Evolutionary conservation across 2,888 invertebrate species (phyloP), one percentile per base, ranked within the genome.

Genomic region (Clepsis dumicolana): DNA sequence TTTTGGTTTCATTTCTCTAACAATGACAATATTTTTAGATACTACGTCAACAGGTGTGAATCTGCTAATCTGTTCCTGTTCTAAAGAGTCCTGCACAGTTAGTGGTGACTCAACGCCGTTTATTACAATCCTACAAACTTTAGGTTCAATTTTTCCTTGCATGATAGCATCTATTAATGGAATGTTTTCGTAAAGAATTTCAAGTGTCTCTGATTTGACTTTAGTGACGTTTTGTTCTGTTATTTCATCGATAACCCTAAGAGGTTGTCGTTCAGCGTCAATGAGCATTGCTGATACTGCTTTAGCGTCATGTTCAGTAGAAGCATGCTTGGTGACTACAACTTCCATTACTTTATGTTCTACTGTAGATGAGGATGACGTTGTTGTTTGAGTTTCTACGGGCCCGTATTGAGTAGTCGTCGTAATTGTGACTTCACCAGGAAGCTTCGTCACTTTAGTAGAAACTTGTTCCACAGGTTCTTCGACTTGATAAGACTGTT

Each of bases 81-180:
- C 95, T 73, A 97, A 86, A 0, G 96, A 95, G 74, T 96, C 96
- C 82, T 96, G 95, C 8, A 96, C 95, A 27, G 95, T 95, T 53
- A 95, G 90, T 8, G 95, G 91, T 59, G 96, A 94, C 79, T 96
- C 95, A 54, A 94, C 87, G 5, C 94, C 94, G 71, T 95, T 94
- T 10, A 95, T 88, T 54, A 95, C 85, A 63, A 97, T 94, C 71
- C 94, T 93, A 81, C 96, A 96, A 24, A 94, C 91, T 78, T 94
- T 94, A 70, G 96, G 96, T 74, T 95, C 95, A 61, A 97, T 96
- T 79, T 95, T 94, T 63, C 94, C 93, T 78, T 95, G 94, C 27
- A 94, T 86, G 70, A 96, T 95, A 0, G 96, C 96, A 79, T 96
- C 95, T 60, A 94, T 94, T 65, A 96, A 83, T 38, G 94, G 86